Evolutionary conservation across 2,113 vertebrate species (phyloP).

Genomic region (Camarhynchus parvulus): DNA sequence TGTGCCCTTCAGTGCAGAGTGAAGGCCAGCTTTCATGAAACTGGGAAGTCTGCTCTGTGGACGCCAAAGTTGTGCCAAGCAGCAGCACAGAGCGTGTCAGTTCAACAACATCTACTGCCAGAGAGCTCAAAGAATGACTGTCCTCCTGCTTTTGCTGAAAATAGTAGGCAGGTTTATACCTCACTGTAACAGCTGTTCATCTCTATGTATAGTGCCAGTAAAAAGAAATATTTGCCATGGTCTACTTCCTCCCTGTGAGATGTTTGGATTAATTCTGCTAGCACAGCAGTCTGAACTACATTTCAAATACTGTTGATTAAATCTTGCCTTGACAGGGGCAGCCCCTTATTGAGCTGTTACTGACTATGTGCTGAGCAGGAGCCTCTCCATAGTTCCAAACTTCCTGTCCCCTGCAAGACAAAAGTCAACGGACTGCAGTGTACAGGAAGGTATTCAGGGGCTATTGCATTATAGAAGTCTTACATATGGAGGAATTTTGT

Average conservation of each 20-base stretch:
- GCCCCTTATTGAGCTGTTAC: background rate
- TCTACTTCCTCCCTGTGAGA: conserved; percentile 11
- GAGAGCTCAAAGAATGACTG: conserved; percentile 33
- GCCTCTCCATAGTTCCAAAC: background rate
- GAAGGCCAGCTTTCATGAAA: background rate
- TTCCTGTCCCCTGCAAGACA: background rate
- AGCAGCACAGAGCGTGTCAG: background rate
- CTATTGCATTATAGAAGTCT: background rate
- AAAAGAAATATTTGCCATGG: conserved; percentile 59
- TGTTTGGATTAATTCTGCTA: conserved; percentile 41
- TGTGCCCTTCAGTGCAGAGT: background rate
- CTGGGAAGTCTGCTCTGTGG: background rate
- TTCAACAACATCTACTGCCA: background rate
- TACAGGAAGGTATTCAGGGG: background rate
- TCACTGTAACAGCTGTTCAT: conserved; percentile 46
- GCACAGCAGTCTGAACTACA: background rate
- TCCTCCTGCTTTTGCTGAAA: conserved; percentile 26
- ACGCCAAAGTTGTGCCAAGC: background rate
- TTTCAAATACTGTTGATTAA: conserved; percentile 5
- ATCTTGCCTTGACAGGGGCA: conserved; percentile 17
- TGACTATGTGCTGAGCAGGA: background rate
- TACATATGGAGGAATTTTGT: background rate
- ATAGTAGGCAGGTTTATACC: conserved; percentile 45
- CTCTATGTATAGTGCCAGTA: conserved; percentile 18
- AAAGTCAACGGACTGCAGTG: background rate